A percentile compares a stretch with the other conserved stretches of the same genome.
These are phyloP conservation scores for Chiropotes sagulatus DNA, from an alignment of 2,797 vertebrate genomes.

Conservation along the genomic window DNA sequence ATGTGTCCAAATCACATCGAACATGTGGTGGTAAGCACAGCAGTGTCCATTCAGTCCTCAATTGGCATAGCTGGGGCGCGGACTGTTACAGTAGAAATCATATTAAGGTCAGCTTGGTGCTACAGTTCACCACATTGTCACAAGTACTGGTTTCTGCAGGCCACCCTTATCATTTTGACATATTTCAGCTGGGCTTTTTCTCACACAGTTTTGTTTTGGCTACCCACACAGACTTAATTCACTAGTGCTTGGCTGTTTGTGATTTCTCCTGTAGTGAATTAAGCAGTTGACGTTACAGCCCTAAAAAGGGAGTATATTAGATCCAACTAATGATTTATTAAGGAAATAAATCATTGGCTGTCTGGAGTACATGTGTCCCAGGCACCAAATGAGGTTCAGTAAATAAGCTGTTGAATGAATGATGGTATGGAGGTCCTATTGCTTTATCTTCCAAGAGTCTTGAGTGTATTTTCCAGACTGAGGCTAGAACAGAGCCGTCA, in stretches of 20 bases:
- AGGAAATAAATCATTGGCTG: neutral
- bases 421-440: neutral
- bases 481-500: neutral
- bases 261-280: constrained; percentile 23
- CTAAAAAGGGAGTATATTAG: neutral
- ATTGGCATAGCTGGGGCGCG: neutral
- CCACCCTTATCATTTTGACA: neutral
- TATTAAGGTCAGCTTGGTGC: neutral
- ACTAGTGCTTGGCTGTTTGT: neutral
- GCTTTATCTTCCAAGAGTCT: neutral
- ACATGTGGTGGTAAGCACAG: constrained; percentile 92
- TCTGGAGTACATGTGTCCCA: neutral
- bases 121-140: neutral
- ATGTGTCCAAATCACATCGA: constrained; percentile 99
- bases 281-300: neutral
- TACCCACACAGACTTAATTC: neutral
- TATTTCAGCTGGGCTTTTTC: neutral
- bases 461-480: constrained; percentile 12
- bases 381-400: neutral
- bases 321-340: neutral
- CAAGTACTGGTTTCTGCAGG: neutral
- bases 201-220: neutral
- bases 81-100: neutral
- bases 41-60: neutral
- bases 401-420: neutral